Conservation (phyloP, 2,888 invertebrate genomes). For the Thymelicus lineola region DNA sequence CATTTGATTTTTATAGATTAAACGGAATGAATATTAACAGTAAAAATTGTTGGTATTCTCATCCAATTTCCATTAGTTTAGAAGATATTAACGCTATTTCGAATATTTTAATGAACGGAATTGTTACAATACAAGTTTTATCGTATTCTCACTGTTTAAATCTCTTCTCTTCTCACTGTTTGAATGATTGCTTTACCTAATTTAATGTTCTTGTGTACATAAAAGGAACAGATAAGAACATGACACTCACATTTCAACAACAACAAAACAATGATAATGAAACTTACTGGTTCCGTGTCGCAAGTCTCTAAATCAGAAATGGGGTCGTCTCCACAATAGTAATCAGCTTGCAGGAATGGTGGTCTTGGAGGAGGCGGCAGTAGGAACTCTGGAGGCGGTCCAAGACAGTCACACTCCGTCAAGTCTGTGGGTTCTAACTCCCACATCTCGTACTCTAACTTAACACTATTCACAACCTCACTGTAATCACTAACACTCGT, state of each 20-base stretch:
- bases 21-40: background rate
- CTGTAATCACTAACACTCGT: constrained; percentile 79
- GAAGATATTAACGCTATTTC: background rate
- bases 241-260: background rate
- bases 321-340: constrained; percentile 89
- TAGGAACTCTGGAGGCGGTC: constrained; percentile 90
- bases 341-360: constrained; percentile 88
- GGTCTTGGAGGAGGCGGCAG: constrained; percentile 91
- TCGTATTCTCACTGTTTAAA: background rate
- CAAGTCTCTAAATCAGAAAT: constrained; percentile 90
- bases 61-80: background rate
- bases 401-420: constrained; percentile 91
- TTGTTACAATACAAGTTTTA: background rate
- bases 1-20: constrained; percentile 24
- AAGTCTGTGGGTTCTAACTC: constrained; percentile 89
- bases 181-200: background rate
- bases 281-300: constrained; percentile 90
- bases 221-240: constrained; percentile 1
- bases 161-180: too few species aligned
- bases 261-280: background rate
- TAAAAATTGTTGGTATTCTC: background rate
- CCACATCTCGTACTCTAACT: constrained; percentile 88
- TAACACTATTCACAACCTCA: constrained; percentile 84
- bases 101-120: background rate
- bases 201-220: constrained; percentile 8